phyloP scores from a whole-genome alignment of 2,888 invertebrate genomes.

The Drosophila emarginata region DNA sequence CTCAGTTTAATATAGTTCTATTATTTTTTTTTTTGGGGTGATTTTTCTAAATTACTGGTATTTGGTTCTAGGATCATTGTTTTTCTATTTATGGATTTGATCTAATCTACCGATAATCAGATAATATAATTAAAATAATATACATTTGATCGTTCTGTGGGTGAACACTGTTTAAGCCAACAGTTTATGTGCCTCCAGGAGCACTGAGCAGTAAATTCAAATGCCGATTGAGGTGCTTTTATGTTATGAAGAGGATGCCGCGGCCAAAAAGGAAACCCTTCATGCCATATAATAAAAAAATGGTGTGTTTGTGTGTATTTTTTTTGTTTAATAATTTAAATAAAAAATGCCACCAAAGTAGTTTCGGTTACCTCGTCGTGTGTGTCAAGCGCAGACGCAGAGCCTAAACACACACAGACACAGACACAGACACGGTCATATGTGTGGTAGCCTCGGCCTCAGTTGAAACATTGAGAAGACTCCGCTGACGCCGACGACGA shows the following conservation, averaged over 20 bases:
- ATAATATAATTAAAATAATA: no score
- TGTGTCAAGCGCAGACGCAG: constrained; percentile 61
- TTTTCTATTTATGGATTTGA: no score
- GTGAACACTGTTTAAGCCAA: background rate
- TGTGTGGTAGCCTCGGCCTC: constrained; percentile 56
- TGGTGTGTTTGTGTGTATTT: constrained; percentile 21
- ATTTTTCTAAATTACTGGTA: no score
- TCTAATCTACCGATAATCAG: no score
- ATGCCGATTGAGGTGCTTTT: constrained; percentile 19
- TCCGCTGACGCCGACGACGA: constrained; percentile 40
- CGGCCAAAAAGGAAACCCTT: constrained; percentile 13
- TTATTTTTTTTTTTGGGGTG: no score
- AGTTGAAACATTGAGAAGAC: constrained; percentile 33
- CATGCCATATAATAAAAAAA: constrained; percentile 1
- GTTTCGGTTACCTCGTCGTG: constrained; percentile 47
- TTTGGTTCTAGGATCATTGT: no score
- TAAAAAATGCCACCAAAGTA: constrained; percentile 73
- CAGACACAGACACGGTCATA: constrained; percentile 40
- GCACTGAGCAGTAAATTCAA: constrained; percentile 10
- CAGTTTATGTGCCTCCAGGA: background rate
- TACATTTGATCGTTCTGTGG: background rate
- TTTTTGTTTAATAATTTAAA: constrained; percentile 73
- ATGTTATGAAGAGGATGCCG: constrained; percentile 4
- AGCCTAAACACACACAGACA: constrained; percentile 64
- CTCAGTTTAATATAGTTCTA: no score